These are phyloP conservation scores for Tenualosa thibaudeaui DNA, from an alignment of 2,797 vertebrate genomes.

Conservation along the genomic window DNA sequence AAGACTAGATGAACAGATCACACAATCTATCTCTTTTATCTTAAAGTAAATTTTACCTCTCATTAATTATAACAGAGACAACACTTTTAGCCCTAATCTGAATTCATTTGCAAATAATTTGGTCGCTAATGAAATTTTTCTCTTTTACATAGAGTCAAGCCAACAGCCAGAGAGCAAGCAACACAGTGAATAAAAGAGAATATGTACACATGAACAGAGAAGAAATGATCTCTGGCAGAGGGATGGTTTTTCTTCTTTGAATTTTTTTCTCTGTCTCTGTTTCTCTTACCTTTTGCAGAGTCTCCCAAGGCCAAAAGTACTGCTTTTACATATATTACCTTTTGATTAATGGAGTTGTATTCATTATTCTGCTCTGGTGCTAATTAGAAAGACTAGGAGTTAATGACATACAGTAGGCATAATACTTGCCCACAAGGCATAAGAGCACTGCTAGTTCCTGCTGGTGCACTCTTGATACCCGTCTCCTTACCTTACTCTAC, in stretches of 20 bases:
- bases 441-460: constrained; percentile 68
- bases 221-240: constrained; percentile 60
- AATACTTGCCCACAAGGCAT: constrained; percentile 81
- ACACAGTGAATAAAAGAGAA: constrained; percentile 69
- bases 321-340: constrained; percentile 88
- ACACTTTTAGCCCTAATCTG: constrained; percentile 50
- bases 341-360: constrained; percentile 86
- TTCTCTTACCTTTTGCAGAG: constrained; percentile 60
- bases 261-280: constrained; percentile 67
- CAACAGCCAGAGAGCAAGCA: constrained; percentile 62
- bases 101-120: constrained; percentile 51
- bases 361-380: constrained; percentile 84
- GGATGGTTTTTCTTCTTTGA: constrained; percentile 63
- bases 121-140: constrained; percentile 53
- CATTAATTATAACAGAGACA: constrained; percentile 42
- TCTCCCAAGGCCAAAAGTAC: constrained; percentile 76
- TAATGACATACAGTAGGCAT: constrained; percentile 84
- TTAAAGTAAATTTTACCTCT: constrained; percentile 1
- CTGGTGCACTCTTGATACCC: constrained; percentile 52
- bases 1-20: constrained; percentile 14
- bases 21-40: constrained; percentile 4
- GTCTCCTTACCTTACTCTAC: constrained; percentile 27
- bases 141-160: constrained; percentile 51
- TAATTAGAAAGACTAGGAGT: constrained; percentile 79
- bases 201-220: constrained; percentile 74